Conservation (phyloP, 2,113 vertebrate species). For the Psittacus erithacus region DNA sequence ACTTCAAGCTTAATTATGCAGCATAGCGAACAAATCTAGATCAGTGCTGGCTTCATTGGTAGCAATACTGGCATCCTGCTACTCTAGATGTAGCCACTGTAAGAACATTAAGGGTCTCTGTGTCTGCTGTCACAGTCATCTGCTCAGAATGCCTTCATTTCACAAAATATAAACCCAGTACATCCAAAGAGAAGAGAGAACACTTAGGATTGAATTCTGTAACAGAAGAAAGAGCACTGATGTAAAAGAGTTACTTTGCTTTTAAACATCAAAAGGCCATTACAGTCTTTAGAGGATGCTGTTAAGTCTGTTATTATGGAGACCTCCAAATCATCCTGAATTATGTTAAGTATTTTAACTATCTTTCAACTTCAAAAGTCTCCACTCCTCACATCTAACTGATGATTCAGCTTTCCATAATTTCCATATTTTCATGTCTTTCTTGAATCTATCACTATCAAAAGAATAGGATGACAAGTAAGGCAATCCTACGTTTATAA, state of each 20-base stretch:
- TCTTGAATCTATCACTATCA: background rate
- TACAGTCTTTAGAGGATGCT: background rate
- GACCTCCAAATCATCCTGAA: background rate
- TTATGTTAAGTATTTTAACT: background rate
- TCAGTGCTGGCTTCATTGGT: background rate
- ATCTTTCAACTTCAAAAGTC: background rate
- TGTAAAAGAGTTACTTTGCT: background rate
- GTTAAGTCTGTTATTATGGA: background rate
- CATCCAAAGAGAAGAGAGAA: background rate
- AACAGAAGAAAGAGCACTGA: background rate
- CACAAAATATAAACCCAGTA: background rate
- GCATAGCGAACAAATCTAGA: background rate
- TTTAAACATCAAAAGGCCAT: background rate
- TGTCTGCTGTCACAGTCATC: background rate
- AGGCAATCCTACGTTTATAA: background rate
- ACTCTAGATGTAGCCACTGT: background rate
- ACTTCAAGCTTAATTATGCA: background rate
- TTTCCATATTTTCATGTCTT: background rate
- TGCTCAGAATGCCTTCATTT: background rate
- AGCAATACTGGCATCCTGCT: background rate
- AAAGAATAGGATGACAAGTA: background rate
- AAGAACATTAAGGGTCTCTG: background rate
- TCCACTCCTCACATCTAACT: background rate
- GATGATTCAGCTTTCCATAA: background rate
- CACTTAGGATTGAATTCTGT: background rate